phyloP scores from a whole-genome alignment of 2,113 vertebrate genomes.

The Urocolius indicus region DNA sequence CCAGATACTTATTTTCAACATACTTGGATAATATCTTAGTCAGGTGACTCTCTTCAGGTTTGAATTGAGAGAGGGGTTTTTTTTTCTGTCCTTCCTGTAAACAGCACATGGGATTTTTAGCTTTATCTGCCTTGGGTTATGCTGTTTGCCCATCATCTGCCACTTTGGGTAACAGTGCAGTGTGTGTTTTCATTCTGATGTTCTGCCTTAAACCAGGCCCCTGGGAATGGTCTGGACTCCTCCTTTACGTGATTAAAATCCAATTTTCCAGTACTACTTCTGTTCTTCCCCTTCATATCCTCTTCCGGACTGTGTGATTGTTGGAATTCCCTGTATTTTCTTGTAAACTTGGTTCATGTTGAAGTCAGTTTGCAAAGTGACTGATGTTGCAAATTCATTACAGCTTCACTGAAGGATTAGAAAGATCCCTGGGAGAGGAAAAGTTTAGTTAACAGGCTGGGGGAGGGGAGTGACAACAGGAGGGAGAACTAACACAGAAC shows the following conservation, averaged over 20 bases:
- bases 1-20: background rate
- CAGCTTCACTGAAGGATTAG: constrained; percentile 33
- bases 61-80: background rate
- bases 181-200: background rate
- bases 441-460: constrained; percentile 59
- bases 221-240: background rate
- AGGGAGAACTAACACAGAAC: constrained; percentile 59
- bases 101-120: background rate
- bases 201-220: background rate
- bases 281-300: background rate
- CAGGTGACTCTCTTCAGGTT: constrained; percentile 16
- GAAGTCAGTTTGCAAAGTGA: background rate
- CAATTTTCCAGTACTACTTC: background rate
- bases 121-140: background rate
- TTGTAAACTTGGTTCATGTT: background rate
- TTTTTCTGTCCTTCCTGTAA: background rate
- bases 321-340: constrained; percentile 28
- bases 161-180: background rate
- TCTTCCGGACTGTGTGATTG: background rate
- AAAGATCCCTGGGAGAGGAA: constrained; percentile 53
- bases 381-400: constrained; percentile 38
- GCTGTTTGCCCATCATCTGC: background rate
- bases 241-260: constrained; percentile 8
- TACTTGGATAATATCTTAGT: background rate
- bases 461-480: constrained; percentile 57